Conservation (phyloP, 2,113 vertebrate species). For the Dasyprocta punctata region DNA sequence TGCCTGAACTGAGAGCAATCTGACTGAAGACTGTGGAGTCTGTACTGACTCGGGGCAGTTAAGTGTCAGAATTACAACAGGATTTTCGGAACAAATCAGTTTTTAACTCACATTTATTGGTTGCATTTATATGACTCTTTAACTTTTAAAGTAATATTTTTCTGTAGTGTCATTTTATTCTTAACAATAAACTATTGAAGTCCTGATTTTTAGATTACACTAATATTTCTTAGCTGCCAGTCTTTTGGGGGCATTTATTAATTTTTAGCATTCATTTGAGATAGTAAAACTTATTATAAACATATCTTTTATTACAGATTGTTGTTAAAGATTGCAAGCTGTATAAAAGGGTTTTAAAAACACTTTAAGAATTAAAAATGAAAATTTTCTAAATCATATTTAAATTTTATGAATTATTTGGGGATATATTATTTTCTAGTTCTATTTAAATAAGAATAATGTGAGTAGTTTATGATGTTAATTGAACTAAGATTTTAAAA, state of each 20-base stretch:
- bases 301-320: constrained; percentile 20
- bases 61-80: not conserved
- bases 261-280: constrained; percentile 35
- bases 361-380: constrained; percentile 44
- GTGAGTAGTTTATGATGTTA: not conserved
- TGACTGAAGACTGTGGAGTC: not conserved
- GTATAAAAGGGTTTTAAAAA: constrained; percentile 15
- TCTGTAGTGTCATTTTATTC: not conserved
- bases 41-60: not conserved
- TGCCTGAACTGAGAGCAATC: not conserved
- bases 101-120: constrained; percentile 41
- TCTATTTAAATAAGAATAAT: constrained; percentile 13
- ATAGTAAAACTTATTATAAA: constrained; percentile 29
- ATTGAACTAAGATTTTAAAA: constrained; percentile 11
- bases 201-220: not conserved
- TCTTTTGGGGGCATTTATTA: not conserved
- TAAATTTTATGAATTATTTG: not conserved
- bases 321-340: not conserved
- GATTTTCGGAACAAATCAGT: constrained; percentile 36
- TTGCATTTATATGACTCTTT: constrained; percentile 27
- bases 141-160: constrained; percentile 35
- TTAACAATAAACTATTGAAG: constrained; percentile 10
- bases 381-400: not conserved
- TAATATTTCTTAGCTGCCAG: not conserved
- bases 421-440: not conserved